Evolutionary conservation across 2,113 vertebrate species (phyloP).

Genomic region (zebrafish (Danio rerio)): GRCz12tu NC_133197.1:34424501-34425000

Average conservation of each 20-base stretch:
- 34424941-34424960: too few relatives aligned
- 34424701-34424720: constrained; percentile 10
- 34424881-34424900: too few relatives aligned
- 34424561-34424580: background rate
- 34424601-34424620: constrained; percentile 18
- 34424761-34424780: constrained; percentile 18
- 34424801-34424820: background rate
- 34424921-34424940: too few relatives aligned
- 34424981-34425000: too few relatives aligned
- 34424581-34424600: background rate
- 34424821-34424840: background rate
- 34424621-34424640: constrained; percentile 34
- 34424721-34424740: background rate
- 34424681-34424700: constrained; percentile 53
- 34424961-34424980: too few relatives aligned
- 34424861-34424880: too few relatives aligned
- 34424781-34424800: background rate
- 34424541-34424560: background rate
- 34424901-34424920: too few relatives aligned
- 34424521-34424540: background rate
- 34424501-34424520: background rate
- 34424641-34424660: constrained; percentile 45
- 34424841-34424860: too few relatives aligned
- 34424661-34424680: constrained; percentile 53
- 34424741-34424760: background rate